phyloP scores from a whole-genome alignment of 2,888 invertebrate genomes.

The Tinea semifulvella region DNA sequence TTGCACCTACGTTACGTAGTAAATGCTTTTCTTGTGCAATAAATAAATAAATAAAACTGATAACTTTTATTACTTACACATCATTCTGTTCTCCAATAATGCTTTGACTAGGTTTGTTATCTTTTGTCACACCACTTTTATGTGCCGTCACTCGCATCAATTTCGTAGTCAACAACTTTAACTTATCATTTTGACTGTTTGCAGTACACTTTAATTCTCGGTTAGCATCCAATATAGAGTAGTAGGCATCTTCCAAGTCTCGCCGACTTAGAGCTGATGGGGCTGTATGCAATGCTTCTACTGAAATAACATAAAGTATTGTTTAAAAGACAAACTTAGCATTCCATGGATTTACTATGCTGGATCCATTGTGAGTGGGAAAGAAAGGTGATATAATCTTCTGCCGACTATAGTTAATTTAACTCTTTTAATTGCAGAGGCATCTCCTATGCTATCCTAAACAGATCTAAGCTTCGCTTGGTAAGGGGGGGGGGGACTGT shows the following conservation, averaged over 20 bases:
- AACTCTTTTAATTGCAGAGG: too few species aligned
- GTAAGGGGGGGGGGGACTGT: too few species aligned
- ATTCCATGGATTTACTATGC: too few species aligned
- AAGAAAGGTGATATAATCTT: too few species aligned
- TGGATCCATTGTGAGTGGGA: too few species aligned
- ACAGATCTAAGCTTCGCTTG: too few species aligned
- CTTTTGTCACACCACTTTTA: slow-evolving; percentile 25
- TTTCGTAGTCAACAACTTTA: slow-evolving; percentile 37
- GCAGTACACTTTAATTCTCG: slow-evolving; percentile 68
- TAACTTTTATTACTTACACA: slow-evolving; percentile 34
- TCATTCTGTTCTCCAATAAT: slow-evolving; percentile 37
- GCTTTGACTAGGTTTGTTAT: slow-evolving; percentile 25
- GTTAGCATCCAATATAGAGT: slow-evolving; percentile 68
- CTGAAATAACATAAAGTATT: slow-evolving; percentile 23
- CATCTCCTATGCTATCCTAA: too few species aligned
- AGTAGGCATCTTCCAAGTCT: slow-evolving; percentile 73
- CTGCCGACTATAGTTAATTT: too few species aligned
- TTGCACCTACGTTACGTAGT: too few species aligned
- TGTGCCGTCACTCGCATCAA: slow-evolving; percentile 33
- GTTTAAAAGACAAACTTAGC: background rate
- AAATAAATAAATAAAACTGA: background rate
- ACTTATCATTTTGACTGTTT: slow-evolving; percentile 66
- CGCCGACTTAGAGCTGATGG: slow-evolving; percentile 65
- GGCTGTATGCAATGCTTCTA: slow-evolving; percentile 20
- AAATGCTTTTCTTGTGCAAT: too few species aligned